phyloP scores from a whole-genome alignment of 2,113 vertebrate genomes.

The Sminthopsis crassicaudata region DNA sequence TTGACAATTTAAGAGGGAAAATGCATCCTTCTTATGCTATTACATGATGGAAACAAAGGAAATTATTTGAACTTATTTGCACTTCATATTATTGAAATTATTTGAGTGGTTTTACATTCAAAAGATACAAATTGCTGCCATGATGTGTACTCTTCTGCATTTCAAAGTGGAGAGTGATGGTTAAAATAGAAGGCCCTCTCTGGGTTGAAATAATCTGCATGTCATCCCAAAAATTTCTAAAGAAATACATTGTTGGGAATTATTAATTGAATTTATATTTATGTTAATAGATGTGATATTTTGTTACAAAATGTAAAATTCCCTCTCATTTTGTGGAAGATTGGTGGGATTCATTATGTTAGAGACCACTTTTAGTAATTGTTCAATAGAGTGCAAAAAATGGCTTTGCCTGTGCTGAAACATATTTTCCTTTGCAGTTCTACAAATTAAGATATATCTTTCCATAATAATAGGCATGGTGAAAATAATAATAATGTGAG shows the following conservation, averaged over 20 bases:
- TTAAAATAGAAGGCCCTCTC: background rate
- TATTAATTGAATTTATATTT: background rate
- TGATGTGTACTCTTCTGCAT: background rate
- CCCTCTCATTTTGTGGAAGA: background rate
- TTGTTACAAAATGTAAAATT: background rate
- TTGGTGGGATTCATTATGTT: background rate
- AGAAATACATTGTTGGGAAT: background rate
- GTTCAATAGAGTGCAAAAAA: background rate
- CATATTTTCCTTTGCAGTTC: background rate
- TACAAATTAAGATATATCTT: background rate
- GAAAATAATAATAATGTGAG: background rate
- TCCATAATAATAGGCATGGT: background rate
- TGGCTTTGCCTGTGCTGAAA: background rate
- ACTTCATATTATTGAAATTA: background rate
- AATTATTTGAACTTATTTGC: background rate
- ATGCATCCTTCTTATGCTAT: background rate
- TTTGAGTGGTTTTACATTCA: background rate
- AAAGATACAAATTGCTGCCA: background rate
- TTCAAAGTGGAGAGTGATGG: background rate
- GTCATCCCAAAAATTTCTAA: background rate
- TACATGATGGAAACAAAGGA: background rate
- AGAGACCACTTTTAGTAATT: background rate
- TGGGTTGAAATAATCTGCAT: background rate
- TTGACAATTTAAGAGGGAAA: background rate
- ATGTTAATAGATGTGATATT: background rate